Base-by-base conservation (phyloP, 2,888 invertebrate species). In the Papilio elwesi region DNA sequence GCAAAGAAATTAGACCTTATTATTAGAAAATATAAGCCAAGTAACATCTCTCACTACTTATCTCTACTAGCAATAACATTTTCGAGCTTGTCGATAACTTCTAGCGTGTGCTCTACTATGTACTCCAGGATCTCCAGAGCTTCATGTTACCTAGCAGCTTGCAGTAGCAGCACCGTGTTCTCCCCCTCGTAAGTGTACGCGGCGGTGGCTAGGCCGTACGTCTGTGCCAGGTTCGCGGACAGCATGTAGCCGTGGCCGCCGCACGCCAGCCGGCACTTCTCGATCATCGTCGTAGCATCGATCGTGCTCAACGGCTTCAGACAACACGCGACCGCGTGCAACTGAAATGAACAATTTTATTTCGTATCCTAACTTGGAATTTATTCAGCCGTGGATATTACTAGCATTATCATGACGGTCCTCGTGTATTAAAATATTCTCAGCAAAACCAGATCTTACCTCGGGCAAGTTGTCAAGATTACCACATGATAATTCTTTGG, bases 181-280 rank as follows among this genome's bases (percentile, higher is more conserved):
- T 99, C 99, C 9, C 99, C 99, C 90, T 99, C 99, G 80, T 99
- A 99, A 0, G 99, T 99, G 83, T 97, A 97, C 49, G 97, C 96
- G 0, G 98, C 98, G 0, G 98, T 97, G 13, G 96, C 95, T 75
- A 96, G 90, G 4, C 97, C 96, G 81, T 98, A 99, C 5, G 97
- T 96, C 65, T 96, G 95, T 0, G 98, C 98, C 66, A 99, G 94
- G 85, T 97, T 98, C 49, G 98, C 97, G 43, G 96, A 95, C 68
- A 96, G 95, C 96, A 98, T 97, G 90, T 97, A 99, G 6, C 99
- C 99, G 85, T 99, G 99, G 0, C 99, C 99, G 3, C 99, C 99
- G 85, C 99, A 99, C 0, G 98, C 94, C 79, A 97, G 90, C 0
- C 99, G 96, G 78, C 97, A 96, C 51, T 95, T 95, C 86, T 99